Evolutionary conservation across 92 coral and sea anemone species (phyloP), one percentile per base, ranked within the genome.

Genomic region (Ricordea florida): DNA sequence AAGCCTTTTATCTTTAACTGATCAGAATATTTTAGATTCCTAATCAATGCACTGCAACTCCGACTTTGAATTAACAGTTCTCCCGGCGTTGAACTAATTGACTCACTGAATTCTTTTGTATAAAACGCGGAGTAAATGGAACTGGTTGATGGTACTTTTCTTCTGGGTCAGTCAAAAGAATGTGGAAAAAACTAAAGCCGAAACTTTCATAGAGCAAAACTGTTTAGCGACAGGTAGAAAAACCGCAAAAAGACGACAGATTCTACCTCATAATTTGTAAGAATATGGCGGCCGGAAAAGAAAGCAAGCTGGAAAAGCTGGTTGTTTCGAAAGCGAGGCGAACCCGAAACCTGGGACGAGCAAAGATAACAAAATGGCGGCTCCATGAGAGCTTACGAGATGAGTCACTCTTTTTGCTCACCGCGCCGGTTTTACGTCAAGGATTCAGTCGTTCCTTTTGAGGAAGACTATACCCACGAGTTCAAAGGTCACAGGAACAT

Each of bases 401-500:
- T 73, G 77, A 55, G 64, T 13, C 66, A 66, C 5, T 70, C 29
- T 44, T 53, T 55, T 26, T 25, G 35, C 20, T 51, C 20, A 20
- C 44, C 76, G 32, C 76, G 45, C 24, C 80, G 81, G 17, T 86
- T 61, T 52, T 94, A 94, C 53, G 72, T 85, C 10, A 72, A 80
- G 46, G 38, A 83, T 30, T 57, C 89, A 13, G 69, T 83, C 18
- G 93, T 86, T 22, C 84, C 90, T 4, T 89, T 92, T 53, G 98
- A 94, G 45, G 98, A 94, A 57, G 98, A 94, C 63, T 37, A 63
- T 2, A 72, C 69, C 0, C 94, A 92, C 34, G 98, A 94, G 61
- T 94, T 94, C 55, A 94, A 94, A 51, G 98, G 98, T 25, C 98
- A 94, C 60, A 83, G 98, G 30, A 89, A 94, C 64, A 64, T 92